Evolutionary conservation across 1,140 invertebrate genomes (phyloP), one percentile per base, ranked within the genome.

Genomic region (Latrodectus geometricus): DNA sequence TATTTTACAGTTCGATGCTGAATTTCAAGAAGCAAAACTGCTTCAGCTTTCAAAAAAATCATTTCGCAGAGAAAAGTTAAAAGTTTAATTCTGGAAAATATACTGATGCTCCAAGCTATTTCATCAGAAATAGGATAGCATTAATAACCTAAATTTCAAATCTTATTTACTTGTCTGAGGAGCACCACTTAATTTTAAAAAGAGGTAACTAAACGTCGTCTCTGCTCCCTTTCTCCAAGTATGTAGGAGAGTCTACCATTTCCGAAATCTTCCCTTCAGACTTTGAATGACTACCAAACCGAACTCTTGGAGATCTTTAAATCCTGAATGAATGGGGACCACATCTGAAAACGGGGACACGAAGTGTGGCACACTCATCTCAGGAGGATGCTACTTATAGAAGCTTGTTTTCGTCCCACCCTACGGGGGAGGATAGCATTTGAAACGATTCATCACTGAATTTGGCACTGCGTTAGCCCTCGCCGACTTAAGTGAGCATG

Each of bases 391-490:
- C 54, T 61, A 61, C 54, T 61, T 61, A 61, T 61, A 61, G 54
- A 61, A 61, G 17, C 54, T 61, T 61, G 54, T 61, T 61, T 65
- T 8, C 21, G 17, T 15, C 23, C 61, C 61, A n/a, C 15, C 11
- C 20, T 17, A 14, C 15, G 56, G 50, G 12, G 23, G 35, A 78
- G 49, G 35, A 35, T 9, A 12, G 56, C 17, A 61, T 11, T 11
- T 78, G 54, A 50, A 66, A 66, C 56, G 76, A 78, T 78, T 78
- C 76, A 68, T 68, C 76, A 66, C 48, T 14, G 23, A 14, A 50
- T 35, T 78, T 78, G 76, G 56, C 76, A 78, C 76, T n/a, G 50
- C 56, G 74, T 76, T 35, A 66, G 74, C 15, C 74, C 21, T 52
- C 8, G 54, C 15, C n/a, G 56, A 49, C 15, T 23, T 35, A 66